phyloP scores from a whole-genome alignment of 2,888 invertebrate species.

The Dynastes hyllus region DNA sequence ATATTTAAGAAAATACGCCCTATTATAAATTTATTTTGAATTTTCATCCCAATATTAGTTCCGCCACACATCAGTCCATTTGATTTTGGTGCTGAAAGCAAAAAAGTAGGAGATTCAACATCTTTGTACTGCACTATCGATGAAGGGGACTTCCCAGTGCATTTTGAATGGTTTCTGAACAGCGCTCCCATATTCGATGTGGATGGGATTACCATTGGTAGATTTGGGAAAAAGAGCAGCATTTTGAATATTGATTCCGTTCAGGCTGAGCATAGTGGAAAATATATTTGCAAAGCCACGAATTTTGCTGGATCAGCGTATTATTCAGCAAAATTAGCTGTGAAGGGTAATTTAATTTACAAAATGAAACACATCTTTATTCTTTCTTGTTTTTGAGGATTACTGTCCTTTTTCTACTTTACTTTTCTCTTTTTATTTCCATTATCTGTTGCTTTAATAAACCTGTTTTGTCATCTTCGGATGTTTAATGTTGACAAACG shows the following conservation, averaged over 20 bases:
- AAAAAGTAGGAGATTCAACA: conserved; percentile 81
- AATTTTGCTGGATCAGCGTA: conserved; percentile 79
- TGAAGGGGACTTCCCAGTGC: conserved; percentile 80
- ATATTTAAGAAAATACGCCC: too few relatives aligned
- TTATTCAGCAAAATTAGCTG: conserved; percentile 77
- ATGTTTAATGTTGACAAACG: too few relatives aligned
- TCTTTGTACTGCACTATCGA: conserved; percentile 79
- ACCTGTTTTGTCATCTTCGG: too few relatives aligned
- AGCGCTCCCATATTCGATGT: conserved; percentile 73
- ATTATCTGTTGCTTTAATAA: too few relatives aligned
- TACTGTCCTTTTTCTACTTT: too few relatives aligned
- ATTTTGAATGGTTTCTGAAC: conserved; percentile 79
- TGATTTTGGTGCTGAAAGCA: conserved; percentile 76
- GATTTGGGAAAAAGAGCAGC: conserved; percentile 72
- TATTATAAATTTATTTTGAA: too few relatives aligned
- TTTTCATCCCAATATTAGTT: neutral
- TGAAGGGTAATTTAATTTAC: conserved; percentile 76
- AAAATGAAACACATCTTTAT: too few relatives aligned
- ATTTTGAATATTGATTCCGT: conserved; percentile 77
- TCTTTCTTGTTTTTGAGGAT: too few relatives aligned
- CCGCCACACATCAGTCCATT: conserved; percentile 81
- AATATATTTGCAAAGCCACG: conserved; percentile 80
- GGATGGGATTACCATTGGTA: conserved; percentile 71
- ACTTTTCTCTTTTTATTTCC: too few relatives aligned
- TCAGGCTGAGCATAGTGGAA: conserved; percentile 80